Evolutionary conservation across 2,888 invertebrate genomes (phyloP), one percentile per base, ranked within the genome.

Genomic region (Drosophila vallismaia): DNA sequence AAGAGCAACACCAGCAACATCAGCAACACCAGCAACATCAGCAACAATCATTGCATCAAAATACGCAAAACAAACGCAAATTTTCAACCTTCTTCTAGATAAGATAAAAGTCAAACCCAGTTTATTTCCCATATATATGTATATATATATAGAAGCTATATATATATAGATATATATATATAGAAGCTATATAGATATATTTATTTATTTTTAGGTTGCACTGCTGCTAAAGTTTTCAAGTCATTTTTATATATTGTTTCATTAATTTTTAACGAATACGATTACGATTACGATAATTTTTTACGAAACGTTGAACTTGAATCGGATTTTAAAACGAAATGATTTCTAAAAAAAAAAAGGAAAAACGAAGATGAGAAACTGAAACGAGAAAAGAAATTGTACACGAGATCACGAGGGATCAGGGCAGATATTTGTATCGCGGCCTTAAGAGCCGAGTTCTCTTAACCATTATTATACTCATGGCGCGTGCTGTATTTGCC

Each of bases 21-120:
- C 83, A 87, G 87, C 69, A 89, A 79, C 74, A 81, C 81, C 58
- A 87, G 82, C 71, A 88, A 81, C 68, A 88, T 83, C 64, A 60
- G 40, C 40, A 14, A 40, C 40, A 40, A 14, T 12, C n/a, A 31
- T 44, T 46, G 36, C 51, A 53, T 44, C 44, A 29, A 19, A 67
- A 64, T 10, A 57, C 46, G 14, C 55, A 71, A 51, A 75, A 59
- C 59, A 72, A 75, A 59, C 70, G 74, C 52, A 71, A 74, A 36
- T 71, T 74, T 71, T 74, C 70, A 42, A 74, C 74, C 29, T 71
- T 74, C 46, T 71, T 71, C 46, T 71, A 40, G 14, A 8, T 9
- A n/a, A 33, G 74, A 74, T 57, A 42, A 51, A 51, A 64, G 52
- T 55, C 29, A 42, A 54, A 54, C 33, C 29, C 57, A 58, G 49